Evolutionary conservation across 1,140 invertebrate genomes (phyloP).

Genomic region (Drosophila punjabiensis): DNA sequence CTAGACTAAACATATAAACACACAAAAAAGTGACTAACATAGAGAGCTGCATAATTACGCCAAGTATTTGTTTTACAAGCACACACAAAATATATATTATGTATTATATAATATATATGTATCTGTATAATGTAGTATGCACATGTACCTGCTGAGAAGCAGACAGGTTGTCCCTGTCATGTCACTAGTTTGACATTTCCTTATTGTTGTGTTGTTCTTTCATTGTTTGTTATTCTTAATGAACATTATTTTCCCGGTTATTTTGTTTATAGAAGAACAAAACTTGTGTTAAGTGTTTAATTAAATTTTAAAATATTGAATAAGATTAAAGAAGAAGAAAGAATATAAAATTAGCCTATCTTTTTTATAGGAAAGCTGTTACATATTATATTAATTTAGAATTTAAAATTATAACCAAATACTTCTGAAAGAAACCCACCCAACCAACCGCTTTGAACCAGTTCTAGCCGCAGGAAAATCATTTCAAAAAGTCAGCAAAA

Average conservation of each 20-base stretch:
- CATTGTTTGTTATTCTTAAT: constrained; percentile 23
- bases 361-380: neutral
- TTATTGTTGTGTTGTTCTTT: constrained; percentile 44
- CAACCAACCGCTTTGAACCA: neutral
- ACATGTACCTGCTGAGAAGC: constrained; percentile 30
- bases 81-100: neutral
- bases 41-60: constrained; percentile 18
- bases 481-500: neutral
- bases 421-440: neutral
- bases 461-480: neutral
- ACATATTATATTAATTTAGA: neutral
- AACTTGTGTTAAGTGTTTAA: neutral
- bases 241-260: neutral
- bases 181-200: constrained; percentile 61
- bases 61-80: constrained; percentile 6
- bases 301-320: too few species aligned
- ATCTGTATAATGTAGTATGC: neutral
- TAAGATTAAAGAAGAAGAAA: neutral
- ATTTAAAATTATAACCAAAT: neutral
- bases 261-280: neutral
- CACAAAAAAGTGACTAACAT: constrained; percentile 5
- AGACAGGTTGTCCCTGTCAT: constrained; percentile 70
- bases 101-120: neutral
- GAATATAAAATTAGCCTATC: too few species aligned
- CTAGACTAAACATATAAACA: constrained; percentile 18